Conservation (phyloP, 1,140 invertebrate species). For the Melitaea cinxia region DNA sequence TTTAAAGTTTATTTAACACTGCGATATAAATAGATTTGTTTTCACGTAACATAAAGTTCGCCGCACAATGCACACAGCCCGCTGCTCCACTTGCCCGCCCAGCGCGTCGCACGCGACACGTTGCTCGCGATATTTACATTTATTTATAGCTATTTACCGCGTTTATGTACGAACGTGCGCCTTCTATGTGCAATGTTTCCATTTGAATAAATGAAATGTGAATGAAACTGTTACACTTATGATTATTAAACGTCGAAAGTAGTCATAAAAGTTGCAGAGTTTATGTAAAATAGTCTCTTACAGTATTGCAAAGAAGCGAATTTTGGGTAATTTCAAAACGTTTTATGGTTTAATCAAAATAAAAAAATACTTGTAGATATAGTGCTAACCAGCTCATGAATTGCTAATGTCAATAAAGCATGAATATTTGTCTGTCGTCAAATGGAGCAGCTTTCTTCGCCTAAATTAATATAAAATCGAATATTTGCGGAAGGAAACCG, state of each 20-base stretch:
- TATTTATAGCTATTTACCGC: constrained; percentile 28
- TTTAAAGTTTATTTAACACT: no score
- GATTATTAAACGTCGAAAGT: not conserved
- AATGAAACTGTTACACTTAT: not conserved
- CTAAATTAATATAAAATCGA: not conserved
- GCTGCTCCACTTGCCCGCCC: constrained; percentile 35
- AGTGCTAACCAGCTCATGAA: no score
- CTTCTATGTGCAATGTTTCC: not conserved
- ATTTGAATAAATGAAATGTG: constrained; percentile 9
- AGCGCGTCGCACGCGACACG: constrained; percentile 35
- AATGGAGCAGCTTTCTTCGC: not conserved
- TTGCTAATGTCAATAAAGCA: no score
- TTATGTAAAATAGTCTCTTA: no score
- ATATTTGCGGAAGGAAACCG: constrained; percentile 1
- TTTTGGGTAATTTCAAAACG: no score
- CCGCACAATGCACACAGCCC: constrained; percentile 22
- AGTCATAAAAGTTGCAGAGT: no score
- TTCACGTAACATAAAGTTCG: not conserved
- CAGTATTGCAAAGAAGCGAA: no score
- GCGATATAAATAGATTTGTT: no score
- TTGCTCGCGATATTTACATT: constrained; percentile 3
- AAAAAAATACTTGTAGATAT: no score
- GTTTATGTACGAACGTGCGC: constrained; percentile 3
- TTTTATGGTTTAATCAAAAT: no score
- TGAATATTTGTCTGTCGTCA: no score